Percentiles rank a stretch among this genome's conserved stretches.
Conservation (phyloP, 2,888 invertebrate species). For the Desoria tigrina region DNA sequence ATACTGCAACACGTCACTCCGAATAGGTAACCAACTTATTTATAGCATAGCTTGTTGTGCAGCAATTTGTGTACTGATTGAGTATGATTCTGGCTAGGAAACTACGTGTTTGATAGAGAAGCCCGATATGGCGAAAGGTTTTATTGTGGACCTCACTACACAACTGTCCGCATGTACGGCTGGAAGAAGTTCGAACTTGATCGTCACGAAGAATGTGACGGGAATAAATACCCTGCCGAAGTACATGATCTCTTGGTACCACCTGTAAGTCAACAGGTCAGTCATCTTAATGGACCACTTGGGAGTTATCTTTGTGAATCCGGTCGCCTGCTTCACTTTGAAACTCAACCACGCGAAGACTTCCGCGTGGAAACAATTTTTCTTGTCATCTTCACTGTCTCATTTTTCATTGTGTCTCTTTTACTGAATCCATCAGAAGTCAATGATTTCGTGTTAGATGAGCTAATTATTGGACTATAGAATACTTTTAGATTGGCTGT, state of each 20-base stretch:
- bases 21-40: conserved; percentile 64
- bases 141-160: conserved; percentile 63
- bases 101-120: conserved; percentile 71
- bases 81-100: conserved; percentile 58
- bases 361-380: conserved; percentile 22
- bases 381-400: conserved; percentile 43
- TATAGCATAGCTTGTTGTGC: neutral
- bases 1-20: conserved; percentile 81
- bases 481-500: conserved; percentile 2
- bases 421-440: conserved; percentile 49
- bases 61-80: neutral
- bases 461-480: conserved; percentile 19
- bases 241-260: conserved; percentile 1
- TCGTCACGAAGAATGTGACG: conserved; percentile 26
- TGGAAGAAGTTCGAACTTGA: conserved; percentile 51
- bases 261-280: conserved; percentile 48
- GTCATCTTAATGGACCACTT: conserved; percentile 27
- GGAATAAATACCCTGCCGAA: conserved; percentile 11
- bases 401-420: conserved; percentile 44
- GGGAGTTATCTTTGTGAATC: conserved; percentile 11
- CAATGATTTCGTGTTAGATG: conserved; percentile 46
- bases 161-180: conserved; percentile 48
- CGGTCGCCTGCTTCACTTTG: conserved; percentile 17
- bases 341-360: conserved; percentile 12
- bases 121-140: conserved; percentile 69